Percentiles rank a stretch among this genome's conserved stretches.
Evolutionary conservation across 2,888 invertebrate species (phyloP).

Genomic region (Morpho deidamia): DNA sequence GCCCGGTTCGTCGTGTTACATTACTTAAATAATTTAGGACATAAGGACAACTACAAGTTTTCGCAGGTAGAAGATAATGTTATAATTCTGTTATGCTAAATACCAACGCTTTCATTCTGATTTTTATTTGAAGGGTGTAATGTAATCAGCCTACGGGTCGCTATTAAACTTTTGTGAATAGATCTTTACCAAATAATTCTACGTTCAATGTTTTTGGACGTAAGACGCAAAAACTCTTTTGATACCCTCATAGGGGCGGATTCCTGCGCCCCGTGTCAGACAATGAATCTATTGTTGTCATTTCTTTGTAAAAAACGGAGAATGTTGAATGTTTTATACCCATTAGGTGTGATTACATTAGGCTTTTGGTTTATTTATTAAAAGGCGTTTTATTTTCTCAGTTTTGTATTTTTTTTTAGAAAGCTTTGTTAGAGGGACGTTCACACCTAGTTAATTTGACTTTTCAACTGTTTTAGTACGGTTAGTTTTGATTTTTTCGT

Average conservation of each 20-base stretch:
- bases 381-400: not conserved
- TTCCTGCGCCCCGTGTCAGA: constrained; percentile 7
- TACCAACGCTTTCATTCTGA: too few relatives aligned
- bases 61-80: too few relatives aligned
- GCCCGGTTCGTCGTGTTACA: too few relatives aligned
- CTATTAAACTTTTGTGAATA: not conserved
- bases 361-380: not conserved
- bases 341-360: constrained; percentile 10
- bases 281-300: constrained; percentile 17
- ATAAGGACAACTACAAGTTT: too few relatives aligned
- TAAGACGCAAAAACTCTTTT: constrained; percentile 16
- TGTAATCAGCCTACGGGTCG: not conserved
- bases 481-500: too few relatives aligned
- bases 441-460: too few relatives aligned
- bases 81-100: too few relatives aligned
- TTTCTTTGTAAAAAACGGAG: constrained; percentile 1
- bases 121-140: too few relatives aligned
- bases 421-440: too few relatives aligned
- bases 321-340: constrained; percentile 6
- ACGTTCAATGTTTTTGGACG: constrained; percentile 15
- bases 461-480: too few relatives aligned
- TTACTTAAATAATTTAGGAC: too few relatives aligned
- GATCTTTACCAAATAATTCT: constrained; percentile 1
- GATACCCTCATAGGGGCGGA: constrained; percentile 13
- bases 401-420: too few relatives aligned